Base-by-base conservation (phyloP, 2,797 vertebrate genomes). In the Crax fasciolata region DNA sequence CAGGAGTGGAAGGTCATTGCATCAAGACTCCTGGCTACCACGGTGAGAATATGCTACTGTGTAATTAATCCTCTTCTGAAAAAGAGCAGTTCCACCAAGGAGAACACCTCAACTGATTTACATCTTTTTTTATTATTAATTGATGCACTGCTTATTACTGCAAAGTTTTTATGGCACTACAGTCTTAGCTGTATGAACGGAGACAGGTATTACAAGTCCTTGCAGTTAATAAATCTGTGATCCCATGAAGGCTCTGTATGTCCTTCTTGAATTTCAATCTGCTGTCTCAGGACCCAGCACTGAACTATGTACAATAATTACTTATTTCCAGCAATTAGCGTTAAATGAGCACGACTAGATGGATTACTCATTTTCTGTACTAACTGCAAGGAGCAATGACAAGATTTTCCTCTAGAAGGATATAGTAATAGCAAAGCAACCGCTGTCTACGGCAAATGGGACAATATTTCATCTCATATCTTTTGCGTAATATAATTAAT, bases 41-140 rank as follows among this genome's bases (percentile, higher is more conserved):
- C 74, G 85, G 32, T 7, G 21, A 89, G 86, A 86, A 70, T 6
- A 5, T 46, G 52, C 92, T 76, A 10, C 52, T n/a, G 32, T n/a
- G 30, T 90, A 95, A 96, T 90, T 90, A 95, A 96, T 90, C 84
- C 80, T 84, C 83, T 90, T 84, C 85, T 0, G 25, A 84, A 87
- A 83, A 91, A 28, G 3, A 30, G 77, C 67, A 10, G 44, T 86
- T 84, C 71, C 80, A 93, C 1, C 1, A 71, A 82, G 66, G 51
- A 92, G 41, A 90, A 79, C 16, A 82, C 23, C n/a, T 67, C 83
- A 68, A 52, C 55, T 23, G 52, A 86, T 39, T 88, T 82, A 73
- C 81, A 87, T 81, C 70, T 28, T 10, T 25, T 61, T 88, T 87
- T 84, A 16, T 28, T 86, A 93, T 70, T 82, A 84, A 86, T 90